Evolutionary conservation across 35 echinoderm and acorn worm species (phyloP), one percentile per base, ranked within the genome.

Genomic region (Eucidaris tribuloides): DNA sequence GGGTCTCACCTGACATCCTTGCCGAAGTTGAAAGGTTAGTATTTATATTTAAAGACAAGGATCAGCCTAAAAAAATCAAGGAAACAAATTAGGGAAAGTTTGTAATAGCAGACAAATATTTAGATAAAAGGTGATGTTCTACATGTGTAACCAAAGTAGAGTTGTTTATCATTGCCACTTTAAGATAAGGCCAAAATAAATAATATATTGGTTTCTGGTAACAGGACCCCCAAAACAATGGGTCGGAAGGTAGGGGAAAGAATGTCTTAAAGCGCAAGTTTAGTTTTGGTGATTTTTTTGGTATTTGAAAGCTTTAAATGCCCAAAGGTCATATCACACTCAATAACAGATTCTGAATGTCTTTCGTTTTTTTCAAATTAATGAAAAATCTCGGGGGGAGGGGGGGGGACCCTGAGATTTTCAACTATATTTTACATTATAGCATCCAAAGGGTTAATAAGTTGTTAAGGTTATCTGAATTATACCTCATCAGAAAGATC

Each of bases 1-100:
- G 68, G 3, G 68, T 74, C n/a, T 42, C 68, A 35, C 68, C 68
- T 42, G 68, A 74, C 25, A 74, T 74, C 44, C 44, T 74, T 25
- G 29, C 68, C 9, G 68, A 74, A 44, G 44, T 74, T 7, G n/a
- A 74, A 20, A 38, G 68, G 68, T 74, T 42, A 74, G 68, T 9
- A 11, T n/a, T 52, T n/a, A 11, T n/a, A 52, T n/a, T n/a, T n/a
- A n/a, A n/a, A n/a, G n/a, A n/a, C n/a, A n/a, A n/a, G n/a, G 48
- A 52, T 11, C n/a, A 52, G n/a, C 48, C n/a, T 52, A 11, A 11
- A 9, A n/a, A 52, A 11, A 52, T 52, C n/a, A 52, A 11, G n/a
- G 48, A 52, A 11, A 11, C n/a, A 11, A n/a, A 11, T 11, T 9
- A n/a, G 9, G 48, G 48, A 11, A 9, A 52, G 48, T n/a, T 52